Conservation (phyloP, 2,797 vertebrate genomes). For the Scomberomorus guttatus region DNA sequence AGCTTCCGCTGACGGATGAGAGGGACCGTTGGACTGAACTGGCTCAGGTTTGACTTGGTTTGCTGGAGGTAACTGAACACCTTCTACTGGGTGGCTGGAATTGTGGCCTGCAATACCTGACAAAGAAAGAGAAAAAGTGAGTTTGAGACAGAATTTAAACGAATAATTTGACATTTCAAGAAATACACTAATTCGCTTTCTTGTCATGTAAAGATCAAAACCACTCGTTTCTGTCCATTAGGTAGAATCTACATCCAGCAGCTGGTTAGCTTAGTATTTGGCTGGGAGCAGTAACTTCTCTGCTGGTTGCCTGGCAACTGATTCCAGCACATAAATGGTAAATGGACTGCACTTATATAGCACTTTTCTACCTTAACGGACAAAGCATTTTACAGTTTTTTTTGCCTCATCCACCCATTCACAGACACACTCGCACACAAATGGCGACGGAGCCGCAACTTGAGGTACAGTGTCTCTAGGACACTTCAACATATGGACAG, state of each 20-base stretch:
- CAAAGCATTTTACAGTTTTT: neutral
- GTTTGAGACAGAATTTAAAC: neutral
- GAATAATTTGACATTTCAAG: neutral
- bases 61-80: slow-evolving; percentile 53
- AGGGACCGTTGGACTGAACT: slow-evolving; percentile 88
- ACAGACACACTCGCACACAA: too few relatives aligned
- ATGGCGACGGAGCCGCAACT: too few relatives aligned
- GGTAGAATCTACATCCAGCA: neutral
- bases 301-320: neutral
- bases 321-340: neutral
- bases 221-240: neutral
- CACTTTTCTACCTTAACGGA: neutral
- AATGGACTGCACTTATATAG: neutral
- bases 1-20: slow-evolving; percentile 54
- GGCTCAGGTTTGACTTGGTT: slow-evolving; percentile 85
- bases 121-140: neutral
- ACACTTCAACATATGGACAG: too few relatives aligned
- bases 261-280: neutral
- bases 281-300: neutral
- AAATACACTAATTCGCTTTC: neutral
- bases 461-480: too few relatives aligned
- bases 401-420: neutral
- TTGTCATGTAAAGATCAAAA: neutral
- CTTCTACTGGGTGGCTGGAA: slow-evolving; percentile 72
- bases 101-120: slow-evolving; percentile 88